Evolutionary conservation across 2,888 invertebrate species (phyloP), one percentile per base, ranked within the genome.

Genomic region (Argyresthia albistria): DNA sequence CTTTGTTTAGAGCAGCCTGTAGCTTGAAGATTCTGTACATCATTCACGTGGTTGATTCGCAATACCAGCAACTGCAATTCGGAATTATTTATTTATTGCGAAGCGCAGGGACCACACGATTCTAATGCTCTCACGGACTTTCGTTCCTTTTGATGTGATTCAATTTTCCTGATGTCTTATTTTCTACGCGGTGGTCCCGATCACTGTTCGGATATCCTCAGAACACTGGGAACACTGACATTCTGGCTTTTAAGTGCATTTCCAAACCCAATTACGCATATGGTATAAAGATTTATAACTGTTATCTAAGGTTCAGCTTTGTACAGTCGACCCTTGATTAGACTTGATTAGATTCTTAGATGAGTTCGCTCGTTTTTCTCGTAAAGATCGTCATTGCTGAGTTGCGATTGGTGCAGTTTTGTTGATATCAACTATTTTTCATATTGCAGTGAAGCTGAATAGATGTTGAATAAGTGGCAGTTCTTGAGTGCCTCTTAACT

Each of bases 141-240:
- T 77, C 70, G 70, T 75, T 76, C 69, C 61, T 56, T 68, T 70
- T 75, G 75, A 77, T 73, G 70, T 68, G 69, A 70, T 75, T 76
- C 83, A 80, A 86, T 83, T 81, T 80, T 77, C 72, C 70, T 71
- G 73, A 76, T 69, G 72, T 80, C 82, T 82, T 81, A 81, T 83
- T 83, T 82, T 70, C 80, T 71, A 73, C 76, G 61, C 62, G 86
- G 83, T 82, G 86, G 84, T 83, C 84, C 67, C 57, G 56, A 62
- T 58, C 54, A 57, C 59, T 37, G 14, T 4, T 59, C 16, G 46
- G 50, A 55, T 48, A 47, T 55, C 50, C 37, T 15, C 1, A 8
- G 37, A 15, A 37, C 48, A 48, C 14, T 36, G 48, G 36, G 14
- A 48, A 37, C 43, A 45, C 15, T 48, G 37, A 25, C 14, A 48